Conservation (phyloP, 2,888 invertebrate species). For the Lochmaea crataegi region DNA sequence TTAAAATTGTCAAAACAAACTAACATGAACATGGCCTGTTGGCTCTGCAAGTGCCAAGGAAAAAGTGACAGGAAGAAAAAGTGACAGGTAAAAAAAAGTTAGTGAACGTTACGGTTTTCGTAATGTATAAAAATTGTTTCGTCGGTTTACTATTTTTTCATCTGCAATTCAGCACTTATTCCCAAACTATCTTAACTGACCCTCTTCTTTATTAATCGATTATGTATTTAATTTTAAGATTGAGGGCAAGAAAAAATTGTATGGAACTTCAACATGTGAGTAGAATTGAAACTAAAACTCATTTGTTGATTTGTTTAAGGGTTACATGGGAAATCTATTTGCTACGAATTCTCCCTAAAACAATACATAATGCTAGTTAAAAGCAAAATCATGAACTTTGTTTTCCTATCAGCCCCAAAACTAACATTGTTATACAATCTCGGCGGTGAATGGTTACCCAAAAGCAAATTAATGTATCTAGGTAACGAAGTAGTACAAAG, state of each 20-base stretch:
- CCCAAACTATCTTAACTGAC: too few species aligned
- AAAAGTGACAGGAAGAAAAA: too few species aligned
- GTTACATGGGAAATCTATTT: neutral
- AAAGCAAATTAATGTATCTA: constrained; percentile 17
- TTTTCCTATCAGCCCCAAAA: neutral
- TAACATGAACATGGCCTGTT: too few species aligned
- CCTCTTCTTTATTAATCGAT: neutral
- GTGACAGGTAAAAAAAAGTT: too few species aligned
- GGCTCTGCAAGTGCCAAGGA: too few species aligned
- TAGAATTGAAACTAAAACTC: too few species aligned
- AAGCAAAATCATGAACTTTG: constrained; percentile 8
- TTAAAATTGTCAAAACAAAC: too few species aligned
- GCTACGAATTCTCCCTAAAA: neutral
- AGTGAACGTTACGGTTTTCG: too few species aligned
- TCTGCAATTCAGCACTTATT: neutral
- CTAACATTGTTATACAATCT: constrained; percentile 16
- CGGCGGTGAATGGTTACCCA: constrained; percentile 6
- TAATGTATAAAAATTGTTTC: too few species aligned
- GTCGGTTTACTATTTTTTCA: too few species aligned
- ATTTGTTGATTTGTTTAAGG: neutral
- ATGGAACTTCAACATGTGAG: too few species aligned
- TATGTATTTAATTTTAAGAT: neutral
- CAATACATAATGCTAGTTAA: neutral
- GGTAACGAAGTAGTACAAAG: neutral
- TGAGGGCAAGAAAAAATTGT: too few species aligned